Conservation (phyloP, 2,797 vertebrate species). For the Clarias platycephalus region DNA sequence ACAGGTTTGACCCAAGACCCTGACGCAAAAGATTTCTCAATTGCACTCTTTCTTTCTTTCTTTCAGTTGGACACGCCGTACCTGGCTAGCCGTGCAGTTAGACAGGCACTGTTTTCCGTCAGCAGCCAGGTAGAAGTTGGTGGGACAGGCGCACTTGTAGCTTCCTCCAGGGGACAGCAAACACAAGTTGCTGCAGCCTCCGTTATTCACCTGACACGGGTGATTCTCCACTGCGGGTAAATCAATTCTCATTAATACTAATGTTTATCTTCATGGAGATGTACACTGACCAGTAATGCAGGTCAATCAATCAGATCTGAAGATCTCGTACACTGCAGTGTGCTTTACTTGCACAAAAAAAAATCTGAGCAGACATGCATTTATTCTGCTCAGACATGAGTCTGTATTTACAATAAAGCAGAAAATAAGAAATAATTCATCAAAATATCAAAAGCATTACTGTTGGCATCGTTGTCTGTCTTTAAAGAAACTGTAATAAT, state of each 20-base stretch:
- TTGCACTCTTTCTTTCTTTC: not conserved
- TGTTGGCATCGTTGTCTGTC: too few relatives aligned
- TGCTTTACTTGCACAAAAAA: not conserved
- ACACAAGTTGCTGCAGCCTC: conserved; percentile 87
- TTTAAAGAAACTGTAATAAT: not conserved
- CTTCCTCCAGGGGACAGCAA: conserved; percentile 80
- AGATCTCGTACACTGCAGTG: not conserved
- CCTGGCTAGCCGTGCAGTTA: conserved; percentile 98
- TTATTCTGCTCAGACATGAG: not conserved
- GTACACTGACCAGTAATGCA: not conserved
- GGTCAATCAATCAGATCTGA: not conserved
- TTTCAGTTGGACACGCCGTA: conserved; percentile 53
- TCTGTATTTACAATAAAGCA: not conserved
- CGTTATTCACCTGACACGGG: conserved; percentile 83
- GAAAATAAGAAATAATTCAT: not conserved
- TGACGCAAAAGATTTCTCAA: not conserved
- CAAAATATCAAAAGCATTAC: not conserved
- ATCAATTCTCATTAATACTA: not conserved
- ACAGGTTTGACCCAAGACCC: not conserved
- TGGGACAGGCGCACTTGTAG: conserved; percentile 81
- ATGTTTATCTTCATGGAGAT: not conserved
- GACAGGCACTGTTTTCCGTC: conserved; percentile 93
- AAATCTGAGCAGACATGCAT: not conserved
- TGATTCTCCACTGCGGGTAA: conserved; percentile 74
- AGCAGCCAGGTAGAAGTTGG: conserved; percentile 81